Percentiles rank a stretch among this genome's conserved stretches.
phyloP scores from a whole-genome alignment of 2,797 vertebrate genomes.

The Galaxias olidus region DNA sequence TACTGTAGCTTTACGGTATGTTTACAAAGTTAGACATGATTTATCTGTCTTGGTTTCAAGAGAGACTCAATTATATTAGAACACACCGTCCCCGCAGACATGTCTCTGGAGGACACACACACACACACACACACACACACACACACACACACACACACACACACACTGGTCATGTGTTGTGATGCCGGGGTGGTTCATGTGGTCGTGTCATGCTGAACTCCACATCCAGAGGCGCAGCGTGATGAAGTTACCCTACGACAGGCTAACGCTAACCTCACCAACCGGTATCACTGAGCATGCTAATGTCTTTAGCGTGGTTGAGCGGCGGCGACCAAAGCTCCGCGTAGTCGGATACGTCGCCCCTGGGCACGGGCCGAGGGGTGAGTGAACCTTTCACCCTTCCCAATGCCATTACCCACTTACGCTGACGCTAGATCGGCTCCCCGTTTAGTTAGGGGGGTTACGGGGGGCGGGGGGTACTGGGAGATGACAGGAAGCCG shows the following conservation, averaged over 20 bases:
- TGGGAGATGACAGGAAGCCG: neutral
- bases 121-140: conserved; percentile 7
- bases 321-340: too few relatives aligned
- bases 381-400: too few relatives aligned
- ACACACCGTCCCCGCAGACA: neutral
- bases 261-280: neutral
- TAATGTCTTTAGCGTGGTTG: neutral
- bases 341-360: too few relatives aligned
- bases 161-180: conserved; percentile 14
- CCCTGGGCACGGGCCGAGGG: too few relatives aligned
- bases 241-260: neutral
- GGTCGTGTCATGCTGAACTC: neutral
- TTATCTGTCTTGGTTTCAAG: too few relatives aligned
- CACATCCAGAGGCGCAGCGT: neutral
- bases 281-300: neutral
- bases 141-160: conserved; percentile 12
- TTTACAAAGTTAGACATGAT: too few relatives aligned
- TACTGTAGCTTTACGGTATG: neutral
- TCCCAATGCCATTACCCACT: too few relatives aligned
- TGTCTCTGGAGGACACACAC: neutral
- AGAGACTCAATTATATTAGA: too few relatives aligned
- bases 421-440: too few relatives aligned
- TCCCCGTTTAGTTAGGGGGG: too few relatives aligned
- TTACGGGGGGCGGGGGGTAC: too few relatives aligned
- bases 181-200: conserved; percentile 3